A percentile compares a stretch with the other conserved stretches of the same genome.
These are phyloP conservation scores for Ecliptopera silaceata DNA, from an alignment of 2,888 invertebrate species.

Conservation along the genomic window DNA sequence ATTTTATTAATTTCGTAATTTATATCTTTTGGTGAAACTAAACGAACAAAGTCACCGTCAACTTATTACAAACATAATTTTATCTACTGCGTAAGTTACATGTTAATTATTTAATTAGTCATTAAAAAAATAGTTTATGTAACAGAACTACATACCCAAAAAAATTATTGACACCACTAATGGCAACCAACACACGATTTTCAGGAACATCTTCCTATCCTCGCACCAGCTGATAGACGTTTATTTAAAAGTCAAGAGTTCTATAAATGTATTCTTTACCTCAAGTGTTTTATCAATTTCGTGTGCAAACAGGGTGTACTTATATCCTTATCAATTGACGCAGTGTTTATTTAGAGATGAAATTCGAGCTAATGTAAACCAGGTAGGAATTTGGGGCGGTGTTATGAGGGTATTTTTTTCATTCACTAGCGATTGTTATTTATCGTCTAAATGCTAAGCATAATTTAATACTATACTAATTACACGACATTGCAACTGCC, in stretches of 20 bases:
- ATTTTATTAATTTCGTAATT: no score
- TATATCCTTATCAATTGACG: background rate
- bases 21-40: no score
- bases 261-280: background rate
- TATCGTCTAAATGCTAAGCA: background rate
- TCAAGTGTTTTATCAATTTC: background rate
- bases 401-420: constrained; percentile 2
- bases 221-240: no score
- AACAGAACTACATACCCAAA: background rate
- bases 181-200: background rate
- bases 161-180: background rate
- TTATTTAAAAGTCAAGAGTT: no score
- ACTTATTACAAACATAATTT: no score
- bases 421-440: background rate
- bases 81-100: no score
- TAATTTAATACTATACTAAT: background rate
- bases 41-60: no score
- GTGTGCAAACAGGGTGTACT: constrained; percentile 1
- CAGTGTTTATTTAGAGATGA: background rate
- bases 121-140: no score
- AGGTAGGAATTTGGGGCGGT: constrained; percentile 11
- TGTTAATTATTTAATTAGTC: no score
- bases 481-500: background rate
- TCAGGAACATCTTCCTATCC: constrained; percentile 1
- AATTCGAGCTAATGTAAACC: background rate